Evolutionary conservation across 2,113 vertebrate species (phyloP).

Genomic region (Hippocampus guttulatus): DNA sequence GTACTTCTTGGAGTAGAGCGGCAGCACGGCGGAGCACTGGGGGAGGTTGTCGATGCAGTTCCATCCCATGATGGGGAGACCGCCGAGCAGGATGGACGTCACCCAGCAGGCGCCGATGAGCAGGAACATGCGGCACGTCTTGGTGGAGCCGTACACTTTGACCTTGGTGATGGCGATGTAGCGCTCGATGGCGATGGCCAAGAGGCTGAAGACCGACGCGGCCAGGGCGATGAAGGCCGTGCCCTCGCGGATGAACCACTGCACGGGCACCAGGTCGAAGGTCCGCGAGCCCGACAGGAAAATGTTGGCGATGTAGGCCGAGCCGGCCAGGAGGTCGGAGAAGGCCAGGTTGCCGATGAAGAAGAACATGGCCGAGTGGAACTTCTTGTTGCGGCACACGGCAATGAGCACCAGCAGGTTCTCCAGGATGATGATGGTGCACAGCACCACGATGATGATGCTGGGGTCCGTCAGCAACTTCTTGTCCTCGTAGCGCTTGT

Average conservation of each 20-base stretch:
- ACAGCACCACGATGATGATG: conserved; percentile 77
- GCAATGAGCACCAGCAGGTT: conserved; percentile 88
- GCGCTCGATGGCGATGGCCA: conserved; percentile 94
- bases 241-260: conserved; percentile 93
- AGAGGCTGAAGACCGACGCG: conserved; percentile 88
- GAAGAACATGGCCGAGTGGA: conserved; percentile 94
- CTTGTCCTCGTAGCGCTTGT: not conserved
- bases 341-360: conserved; percentile 94
- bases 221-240: conserved; percentile 88
- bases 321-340: conserved; percentile 86
- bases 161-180: conserved; percentile 90
- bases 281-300: conserved; percentile 82
- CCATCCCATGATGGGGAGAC: conserved; percentile 92
- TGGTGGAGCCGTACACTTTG: conserved; percentile 84
- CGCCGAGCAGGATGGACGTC: conserved; percentile 81
- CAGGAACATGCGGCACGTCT: conserved; percentile 87
- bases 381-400: conserved; percentile 87
- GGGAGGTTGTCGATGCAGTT: conserved; percentile 82
- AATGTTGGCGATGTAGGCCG: conserved; percentile 88
- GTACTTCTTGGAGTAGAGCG: conserved; percentile 90
- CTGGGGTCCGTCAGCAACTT: conserved; percentile 53
- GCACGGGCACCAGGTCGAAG: conserved; percentile 76
- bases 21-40: conserved; percentile 85
- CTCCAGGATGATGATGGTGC: conserved; percentile 86
- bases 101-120: conserved; percentile 93